A percentile compares a stretch with the other conserved stretches of the same genome.
Conservation (phyloP, 2,113 vertebrate species). For the Egretta garzetta region DNA sequence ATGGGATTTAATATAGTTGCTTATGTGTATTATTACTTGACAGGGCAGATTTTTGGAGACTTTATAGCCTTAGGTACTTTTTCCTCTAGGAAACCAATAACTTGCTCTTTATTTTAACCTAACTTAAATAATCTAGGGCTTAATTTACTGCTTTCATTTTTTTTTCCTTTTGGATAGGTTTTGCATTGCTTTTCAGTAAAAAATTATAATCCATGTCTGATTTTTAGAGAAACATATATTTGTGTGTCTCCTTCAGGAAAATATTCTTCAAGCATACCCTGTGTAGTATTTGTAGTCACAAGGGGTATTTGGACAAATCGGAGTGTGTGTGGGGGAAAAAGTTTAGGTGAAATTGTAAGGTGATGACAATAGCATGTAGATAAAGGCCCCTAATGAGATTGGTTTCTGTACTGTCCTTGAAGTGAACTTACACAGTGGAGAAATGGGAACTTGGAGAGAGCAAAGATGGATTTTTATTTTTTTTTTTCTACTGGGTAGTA, state of each 20-base stretch:
- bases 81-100: rapidly evolving
- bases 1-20: neutral
- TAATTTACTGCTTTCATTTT: neutral
- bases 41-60: neutral
- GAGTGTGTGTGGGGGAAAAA: neutral
- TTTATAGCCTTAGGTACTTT: neutral
- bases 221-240: neutral
- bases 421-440: neutral
- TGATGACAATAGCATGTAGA: neutral
- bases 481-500: too few relatives aligned
- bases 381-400: neutral
- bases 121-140: neutral
- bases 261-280: neutral
- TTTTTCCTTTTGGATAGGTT: neutral
- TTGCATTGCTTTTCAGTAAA: neutral
- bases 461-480: neutral
- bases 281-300: neutral
- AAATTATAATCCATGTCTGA: neutral
- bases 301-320: neutral
- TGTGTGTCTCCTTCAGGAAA: neutral
- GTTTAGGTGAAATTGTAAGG: neutral
- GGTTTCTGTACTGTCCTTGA: neutral
- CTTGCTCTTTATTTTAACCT: neutral
- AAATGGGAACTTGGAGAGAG: neutral
- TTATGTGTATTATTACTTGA: neutral